Base-by-base conservation (phyloP, 2,888 invertebrate species). In the Aelia acuminata region DNA sequence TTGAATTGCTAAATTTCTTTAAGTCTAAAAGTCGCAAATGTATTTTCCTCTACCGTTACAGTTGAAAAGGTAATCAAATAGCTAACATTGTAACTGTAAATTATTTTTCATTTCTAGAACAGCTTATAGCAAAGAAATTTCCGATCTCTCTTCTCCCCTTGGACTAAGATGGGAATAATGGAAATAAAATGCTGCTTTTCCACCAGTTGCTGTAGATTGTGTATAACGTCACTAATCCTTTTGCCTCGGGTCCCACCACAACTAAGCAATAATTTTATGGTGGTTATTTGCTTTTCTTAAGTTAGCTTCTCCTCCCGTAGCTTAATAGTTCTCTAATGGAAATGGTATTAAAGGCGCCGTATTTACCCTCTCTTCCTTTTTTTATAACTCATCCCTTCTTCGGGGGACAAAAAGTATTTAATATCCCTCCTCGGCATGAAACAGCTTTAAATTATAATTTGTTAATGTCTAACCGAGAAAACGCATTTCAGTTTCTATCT, bases 271-370 rank as follows among this genome's bases (percentile, higher is more conserved):
- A 87, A 87, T 84, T 87, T 87, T 87, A 87, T 87, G 75, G 87
- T 87, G 50, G 75, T 75, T 87, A 87, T 87, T 84, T 87, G 80
- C 87, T 87, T 87, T 87, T 87, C 87, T 87, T 87, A 87, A 63
- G 39, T 53, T 57, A 84, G 47, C 31, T 50, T 26, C 13, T 26
- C 80, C 26, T 3, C 7, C 86, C 57, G 18, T 35, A n/a, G 15
- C 50, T 31, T 86, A 86, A 86, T 86, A 86, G 86, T 86, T 86
- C 57, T 57, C 86, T 86, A 86, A 86, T 86, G 86, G 86, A 86
- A 86, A 57, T 35, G 53, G 85, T 85, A 85, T 85, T 49, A 50
- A 85, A 85, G 49, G 85, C 43, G 86, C 63, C 86, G 43, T 86
- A 86, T 86, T 86, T 86, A 86, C 86, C 50, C 84, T 49, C 84